phyloP scores from a whole-genome alignment of 64 coral and sea anemone species.

The Stylophora pistillata region DNA sequence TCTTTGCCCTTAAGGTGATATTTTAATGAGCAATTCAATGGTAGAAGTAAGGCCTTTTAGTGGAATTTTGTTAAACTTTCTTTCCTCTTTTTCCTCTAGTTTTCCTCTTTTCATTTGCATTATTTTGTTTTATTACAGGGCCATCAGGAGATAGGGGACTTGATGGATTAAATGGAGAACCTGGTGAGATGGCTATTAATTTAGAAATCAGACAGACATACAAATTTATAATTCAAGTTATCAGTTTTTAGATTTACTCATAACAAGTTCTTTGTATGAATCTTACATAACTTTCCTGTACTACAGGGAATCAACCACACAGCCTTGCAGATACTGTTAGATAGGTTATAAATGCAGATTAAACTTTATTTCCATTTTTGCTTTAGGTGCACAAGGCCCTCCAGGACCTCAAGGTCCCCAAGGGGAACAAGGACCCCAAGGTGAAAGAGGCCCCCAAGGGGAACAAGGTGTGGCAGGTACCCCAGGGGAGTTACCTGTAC shows the following conservation, averaged over 20 bases:
- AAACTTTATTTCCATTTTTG: too few relatives aligned
- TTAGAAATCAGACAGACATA: not conserved
- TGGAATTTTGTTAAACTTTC: not conserved
- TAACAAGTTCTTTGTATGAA: too few relatives aligned
- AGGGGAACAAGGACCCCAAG: constrained; percentile 21
- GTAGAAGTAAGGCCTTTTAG: too few relatives aligned
- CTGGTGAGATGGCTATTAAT: not conserved
- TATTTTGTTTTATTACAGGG: not conserved
- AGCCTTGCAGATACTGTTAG: too few relatives aligned
- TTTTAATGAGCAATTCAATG: too few relatives aligned
- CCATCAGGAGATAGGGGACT: constrained; percentile 14
- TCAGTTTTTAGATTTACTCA: too few relatives aligned
- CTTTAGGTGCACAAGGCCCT: not conserved
- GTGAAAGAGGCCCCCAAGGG: constrained; percentile 4
- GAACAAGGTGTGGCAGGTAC: not conserved
- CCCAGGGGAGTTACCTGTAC: not conserved
- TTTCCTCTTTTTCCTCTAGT: not conserved
- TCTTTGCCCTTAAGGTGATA: too few relatives aligned
- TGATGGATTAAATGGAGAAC: not conserved
- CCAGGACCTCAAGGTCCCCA: constrained; percentile 1
- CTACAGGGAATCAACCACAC: too few relatives aligned
- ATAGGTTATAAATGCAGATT: too few relatives aligned
- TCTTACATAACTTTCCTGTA: too few relatives aligned
- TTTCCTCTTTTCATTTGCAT: not conserved
- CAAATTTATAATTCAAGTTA: too few relatives aligned